Conservation (phyloP, 1,140 invertebrate genomes). For the Cydia splendana region DNA sequence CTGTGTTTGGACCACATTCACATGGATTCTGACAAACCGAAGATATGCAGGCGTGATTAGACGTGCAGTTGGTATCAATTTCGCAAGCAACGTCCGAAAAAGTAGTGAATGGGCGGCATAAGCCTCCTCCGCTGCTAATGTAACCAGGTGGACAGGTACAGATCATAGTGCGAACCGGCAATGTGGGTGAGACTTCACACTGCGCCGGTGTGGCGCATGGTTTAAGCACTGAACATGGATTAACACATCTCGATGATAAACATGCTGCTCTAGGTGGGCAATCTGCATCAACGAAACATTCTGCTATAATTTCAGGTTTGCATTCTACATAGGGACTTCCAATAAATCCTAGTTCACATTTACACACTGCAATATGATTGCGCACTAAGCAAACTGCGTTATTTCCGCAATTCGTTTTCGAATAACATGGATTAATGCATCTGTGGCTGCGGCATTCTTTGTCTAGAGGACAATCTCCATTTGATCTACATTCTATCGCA, state of each 20-base stretch:
- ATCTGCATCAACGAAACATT: constrained; percentile 90
- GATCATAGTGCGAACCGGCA: constrained; percentile 92
- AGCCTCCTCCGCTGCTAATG: constrained; percentile 89
- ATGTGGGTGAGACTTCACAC: constrained; percentile 89
- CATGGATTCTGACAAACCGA: constrained; percentile 91
- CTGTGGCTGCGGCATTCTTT: constrained; percentile 92
- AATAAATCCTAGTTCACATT: constrained; percentile 85
- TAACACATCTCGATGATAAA: constrained; percentile 89
- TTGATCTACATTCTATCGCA: constrained; percentile 92
- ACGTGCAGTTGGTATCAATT: constrained; percentile 87
- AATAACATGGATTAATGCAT: constrained; percentile 92
- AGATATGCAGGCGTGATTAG: constrained; percentile 88
- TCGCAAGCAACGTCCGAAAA: constrained; percentile 85
- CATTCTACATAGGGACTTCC: constrained; percentile 93
- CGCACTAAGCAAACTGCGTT: constrained; percentile 89
- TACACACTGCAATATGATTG: constrained; percentile 91
- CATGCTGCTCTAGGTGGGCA: constrained; percentile 90
- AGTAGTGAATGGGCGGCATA: constrained; percentile 85
- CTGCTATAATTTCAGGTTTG: constrained; percentile 84
- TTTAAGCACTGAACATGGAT: constrained; percentile 88
- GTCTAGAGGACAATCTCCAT: constrained; percentile 92
- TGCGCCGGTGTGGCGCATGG: constrained; percentile 90
- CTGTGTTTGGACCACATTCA: constrained; percentile 88
- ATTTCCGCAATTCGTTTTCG: constrained; percentile 87
- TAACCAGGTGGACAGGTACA: constrained; percentile 94